A percentile compares a stretch with the other conserved stretches of the same genome.
These are phyloP conservation scores for Onychomys arenicola DNA, from an alignment of 2,797 vertebrate genomes.

Conservation along the genomic window DNA sequence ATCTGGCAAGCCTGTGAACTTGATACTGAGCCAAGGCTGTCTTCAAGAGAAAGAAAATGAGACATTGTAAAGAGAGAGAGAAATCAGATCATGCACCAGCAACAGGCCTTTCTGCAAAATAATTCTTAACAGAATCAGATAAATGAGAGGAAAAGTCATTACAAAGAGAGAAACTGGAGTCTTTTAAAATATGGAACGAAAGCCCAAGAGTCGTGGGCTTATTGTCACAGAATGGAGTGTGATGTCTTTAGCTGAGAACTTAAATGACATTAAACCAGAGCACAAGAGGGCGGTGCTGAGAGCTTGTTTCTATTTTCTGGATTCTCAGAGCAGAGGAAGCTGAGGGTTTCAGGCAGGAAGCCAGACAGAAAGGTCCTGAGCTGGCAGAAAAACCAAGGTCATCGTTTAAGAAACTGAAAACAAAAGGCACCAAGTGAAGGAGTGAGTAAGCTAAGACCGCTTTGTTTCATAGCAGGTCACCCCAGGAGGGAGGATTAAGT, in stretches of 20 bases:
- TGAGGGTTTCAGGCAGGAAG: background rate
- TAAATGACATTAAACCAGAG: background rate
- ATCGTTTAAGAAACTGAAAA: background rate
- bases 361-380: background rate
- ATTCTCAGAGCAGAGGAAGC: too few relatives aligned
- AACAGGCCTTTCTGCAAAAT: background rate
- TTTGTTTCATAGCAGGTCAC: rapidly evolving
- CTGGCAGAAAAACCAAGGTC: background rate
- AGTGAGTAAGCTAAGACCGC: rapidly evolving
- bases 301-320: rapidly evolving
- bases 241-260: too few relatives aligned
- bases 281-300: too few relatives aligned
- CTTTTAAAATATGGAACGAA: background rate
- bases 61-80: background rate
- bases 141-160: background rate
- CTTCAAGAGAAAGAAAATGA: background rate
- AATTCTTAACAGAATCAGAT: background rate
- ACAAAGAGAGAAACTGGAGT: background rate
- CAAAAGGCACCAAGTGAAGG: background rate
- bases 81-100: background rate
- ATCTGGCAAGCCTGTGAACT: rapidly evolving
- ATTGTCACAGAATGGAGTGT: background rate
- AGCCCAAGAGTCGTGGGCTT: background rate
- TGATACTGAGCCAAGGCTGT: background rate
- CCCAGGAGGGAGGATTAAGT: rapidly evolving